Percentiles rank a stretch among this genome's conserved stretches.
phyloP scores from a whole-genome alignment of 2,797 vertebrate species.

The Artibeus lituratus region DNA sequence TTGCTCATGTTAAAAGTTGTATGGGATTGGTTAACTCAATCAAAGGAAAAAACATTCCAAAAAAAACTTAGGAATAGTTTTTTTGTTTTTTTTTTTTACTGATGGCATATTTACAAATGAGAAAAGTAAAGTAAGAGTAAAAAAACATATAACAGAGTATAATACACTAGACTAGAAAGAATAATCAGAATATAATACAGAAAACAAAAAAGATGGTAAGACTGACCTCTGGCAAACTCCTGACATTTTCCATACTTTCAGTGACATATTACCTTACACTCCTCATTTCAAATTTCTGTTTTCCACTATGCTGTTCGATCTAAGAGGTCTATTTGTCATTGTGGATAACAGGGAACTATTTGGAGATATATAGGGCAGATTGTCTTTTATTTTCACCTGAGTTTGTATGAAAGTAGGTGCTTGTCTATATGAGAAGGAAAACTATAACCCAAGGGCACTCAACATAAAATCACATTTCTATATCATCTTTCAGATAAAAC shows the following conservation, averaged over 20 bases:
- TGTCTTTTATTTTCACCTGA: not conserved
- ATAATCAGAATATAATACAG: not conserved
- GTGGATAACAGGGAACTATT: not conserved
- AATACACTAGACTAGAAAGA: not conserved
- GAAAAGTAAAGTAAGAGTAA: not conserved
- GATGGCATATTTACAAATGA: not conserved
- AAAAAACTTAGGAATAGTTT: not conserved
- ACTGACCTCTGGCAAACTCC: not conserved
- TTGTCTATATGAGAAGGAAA: constrained; percentile 20
- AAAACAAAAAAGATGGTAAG: not conserved
- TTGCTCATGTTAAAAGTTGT: not conserved
- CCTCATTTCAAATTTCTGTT: not conserved
- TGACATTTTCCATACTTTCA: not conserved
- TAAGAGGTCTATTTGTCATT: not conserved
- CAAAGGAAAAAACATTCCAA: not conserved
- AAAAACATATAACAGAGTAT: not conserved
- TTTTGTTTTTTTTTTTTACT: constrained; percentile 41
- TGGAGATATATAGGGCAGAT: not conserved
- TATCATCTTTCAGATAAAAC: constrained; percentile 51
- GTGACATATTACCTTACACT: not conserved
- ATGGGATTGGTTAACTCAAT: not conserved
- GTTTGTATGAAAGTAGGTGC: not conserved
- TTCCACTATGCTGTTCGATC: not conserved
- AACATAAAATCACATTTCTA: constrained; percentile 45
- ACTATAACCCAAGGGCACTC: not conserved